Percentiles rank a stretch among this genome's conserved stretches.
Evolutionary conservation across 2,113 vertebrate genomes (phyloP).

Genomic region (Cathartes aura): DNA sequence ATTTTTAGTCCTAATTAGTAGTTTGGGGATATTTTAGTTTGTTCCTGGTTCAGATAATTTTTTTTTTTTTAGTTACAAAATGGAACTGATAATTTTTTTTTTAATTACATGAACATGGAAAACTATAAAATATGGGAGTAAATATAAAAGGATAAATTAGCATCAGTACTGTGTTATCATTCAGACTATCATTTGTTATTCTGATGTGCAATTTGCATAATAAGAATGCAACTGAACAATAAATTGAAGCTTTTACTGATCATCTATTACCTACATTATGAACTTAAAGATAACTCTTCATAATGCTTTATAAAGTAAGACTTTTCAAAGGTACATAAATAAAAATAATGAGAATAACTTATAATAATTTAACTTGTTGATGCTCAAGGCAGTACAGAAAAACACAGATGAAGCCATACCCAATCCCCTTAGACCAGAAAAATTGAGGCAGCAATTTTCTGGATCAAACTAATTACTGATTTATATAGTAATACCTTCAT

Average conservation of each 20-base stretch:
- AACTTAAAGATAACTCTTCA: neutral
- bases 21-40: neutral
- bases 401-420: neutral
- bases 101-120: neutral
- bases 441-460: neutral
- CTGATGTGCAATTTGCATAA: neutral
- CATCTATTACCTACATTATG: neutral
- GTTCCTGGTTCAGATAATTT: neutral
- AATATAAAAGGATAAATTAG: neutral
- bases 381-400: neutral
- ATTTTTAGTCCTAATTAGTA: constrained; percentile 16
- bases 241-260: neutral
- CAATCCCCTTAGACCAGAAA: neutral
- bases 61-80: neutral
- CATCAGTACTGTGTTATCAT: neutral
- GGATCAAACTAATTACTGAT: neutral
- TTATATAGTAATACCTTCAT: neutral
- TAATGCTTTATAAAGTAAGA: neutral
- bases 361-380: neutral
- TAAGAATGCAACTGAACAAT: neutral
- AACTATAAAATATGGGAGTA: neutral
- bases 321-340: neutral
- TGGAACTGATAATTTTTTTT: neutral
- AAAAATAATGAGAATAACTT: neutral
- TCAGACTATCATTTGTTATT: neutral